Base-by-base conservation (phyloP, 2,113 vertebrate species). In the Varanus komodoensis region DNA sequence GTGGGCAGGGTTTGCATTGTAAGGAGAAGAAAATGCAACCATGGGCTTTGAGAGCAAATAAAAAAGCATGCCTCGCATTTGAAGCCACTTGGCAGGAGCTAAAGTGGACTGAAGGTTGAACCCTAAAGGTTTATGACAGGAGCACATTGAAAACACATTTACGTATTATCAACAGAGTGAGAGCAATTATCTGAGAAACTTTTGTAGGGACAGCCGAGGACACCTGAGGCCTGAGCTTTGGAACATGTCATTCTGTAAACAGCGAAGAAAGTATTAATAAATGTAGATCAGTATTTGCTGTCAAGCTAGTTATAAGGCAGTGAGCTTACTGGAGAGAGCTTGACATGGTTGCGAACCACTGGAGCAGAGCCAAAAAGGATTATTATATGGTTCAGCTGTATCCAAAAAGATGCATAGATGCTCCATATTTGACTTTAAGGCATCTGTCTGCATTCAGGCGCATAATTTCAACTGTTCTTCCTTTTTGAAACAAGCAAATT, bases 241-340 rank as follows among this genome's bases (percentile, higher is more conserved):
- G 87, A 94, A 93, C 71, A 71, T 4, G 88, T 92, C 93, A 84
- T 50, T 91, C 73, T 82, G 91, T 92, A 94, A 92, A 84, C 82
- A 48, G 19, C 92, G 81, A 0, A 1, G 73, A 87, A 0, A 0
- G 68, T 92, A 89, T 93, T 95, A 93, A 95, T 93, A 95, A 93
- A 92, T 57, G 81, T 86, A 91, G 89, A 94, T 95, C 94, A 96
- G 90, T 94, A 90, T 89, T 96, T 91, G 90, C 95, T 96, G 95
- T 96, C 95, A 95, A 91, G 88, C 90, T 89, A 92, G 85, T 93
- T 95, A 93, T 92, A 91, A 95, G 90, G 91, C 93, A 92, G 83
- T 71, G 82, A 44, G 87, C 82, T 93, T 88, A 89, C 93, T 93
- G 90, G 90, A 92, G 89, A 91, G 90, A 90, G 89, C 27, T 90